Base-by-base conservation (phyloP, 2,113 vertebrate genomes). In the Passerina amoena region DNA sequence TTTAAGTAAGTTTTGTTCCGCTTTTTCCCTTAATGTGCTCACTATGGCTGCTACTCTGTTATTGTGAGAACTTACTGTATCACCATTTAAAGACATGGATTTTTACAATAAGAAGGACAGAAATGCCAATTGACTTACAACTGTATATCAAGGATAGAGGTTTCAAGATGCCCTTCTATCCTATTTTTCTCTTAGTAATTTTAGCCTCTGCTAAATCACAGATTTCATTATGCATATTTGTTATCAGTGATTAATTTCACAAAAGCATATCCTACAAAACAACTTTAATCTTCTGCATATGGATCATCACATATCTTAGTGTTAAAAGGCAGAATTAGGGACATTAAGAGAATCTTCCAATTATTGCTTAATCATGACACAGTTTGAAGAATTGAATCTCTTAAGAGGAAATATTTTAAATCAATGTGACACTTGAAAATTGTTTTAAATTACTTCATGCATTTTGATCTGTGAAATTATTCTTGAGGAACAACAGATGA, bases 381-480 rank as follows among this genome's bases (percentile, higher is more conserved):
- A 89, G 50, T 82, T 85, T 65, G n/a, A 95, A 75, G 68, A 83
- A 92, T 50, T 61, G 28, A 45, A 20, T 92, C 40, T 84, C 78
- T 40, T 83, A 81, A 92, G 64, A 86, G 53, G 87, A 91, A 97
- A 92, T 90, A 87, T 81, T 95, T 94, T 82, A 85, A 92, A 86
- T 96, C 73, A 87, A 35, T 66, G 35, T 90, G 90, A 91, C 76
- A 89, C 56, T 82, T 95, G 81, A 91, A 96, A 97, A 96, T 94
- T 91, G 79, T 66, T 95, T 92, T 78, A 81, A 84, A 82, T 95
- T 91, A 15, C 68, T 85, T 93, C 20, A 68, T 65, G 84, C 31
- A 72, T 96, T 96, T 95, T 96, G 81, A 93, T 92, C 38, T 89
- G 86, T 64, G 75, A 94, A 84, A 91, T 88, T 91, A 47, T 95